Evolutionary conservation across 1,140 invertebrate genomes (phyloP).

Genomic region (Bombus turneri): DNA sequence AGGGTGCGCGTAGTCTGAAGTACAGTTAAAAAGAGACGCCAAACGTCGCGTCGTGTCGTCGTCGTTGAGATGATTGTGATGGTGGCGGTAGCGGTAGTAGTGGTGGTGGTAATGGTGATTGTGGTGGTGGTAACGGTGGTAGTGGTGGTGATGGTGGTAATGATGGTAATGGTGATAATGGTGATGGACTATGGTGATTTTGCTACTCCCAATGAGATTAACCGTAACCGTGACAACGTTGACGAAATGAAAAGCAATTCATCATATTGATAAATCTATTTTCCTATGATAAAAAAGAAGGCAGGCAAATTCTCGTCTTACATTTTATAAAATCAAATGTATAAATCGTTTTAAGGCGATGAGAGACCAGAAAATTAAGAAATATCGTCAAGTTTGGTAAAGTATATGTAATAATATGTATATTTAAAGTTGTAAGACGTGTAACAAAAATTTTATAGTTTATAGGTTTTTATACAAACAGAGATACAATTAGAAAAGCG

Average conservation of each 20-base stretch:
- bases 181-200: not conserved
- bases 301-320: too few relatives aligned
- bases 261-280: not conserved
- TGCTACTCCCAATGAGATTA: conserved; percentile 2
- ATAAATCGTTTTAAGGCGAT: too few relatives aligned
- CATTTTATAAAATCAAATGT: too few relatives aligned
- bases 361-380: not conserved
- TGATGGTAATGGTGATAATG: conserved; percentile 8
- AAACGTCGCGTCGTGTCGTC: conserved; percentile 6
- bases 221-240: conserved; percentile 8
- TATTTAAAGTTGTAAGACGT: too few relatives aligned
- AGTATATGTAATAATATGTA: too few relatives aligned
- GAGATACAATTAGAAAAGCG: too few relatives aligned
- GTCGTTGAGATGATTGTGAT: conserved; percentile 15
- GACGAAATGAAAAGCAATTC: not conserved
- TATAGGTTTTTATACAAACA: too few relatives aligned
- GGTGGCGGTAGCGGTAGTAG: conserved; percentile 9
- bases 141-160: not conserved
- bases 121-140: not conserved
- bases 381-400: not conserved
- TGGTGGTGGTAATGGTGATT: not conserved
- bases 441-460: too few relatives aligned
- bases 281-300: not conserved
- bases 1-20: conserved; percentile 48
- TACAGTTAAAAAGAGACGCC: conserved; percentile 47